Evolutionary conservation across 2,888 invertebrate genomes (phyloP).

Genomic region (Penaeus monodon): DNA sequence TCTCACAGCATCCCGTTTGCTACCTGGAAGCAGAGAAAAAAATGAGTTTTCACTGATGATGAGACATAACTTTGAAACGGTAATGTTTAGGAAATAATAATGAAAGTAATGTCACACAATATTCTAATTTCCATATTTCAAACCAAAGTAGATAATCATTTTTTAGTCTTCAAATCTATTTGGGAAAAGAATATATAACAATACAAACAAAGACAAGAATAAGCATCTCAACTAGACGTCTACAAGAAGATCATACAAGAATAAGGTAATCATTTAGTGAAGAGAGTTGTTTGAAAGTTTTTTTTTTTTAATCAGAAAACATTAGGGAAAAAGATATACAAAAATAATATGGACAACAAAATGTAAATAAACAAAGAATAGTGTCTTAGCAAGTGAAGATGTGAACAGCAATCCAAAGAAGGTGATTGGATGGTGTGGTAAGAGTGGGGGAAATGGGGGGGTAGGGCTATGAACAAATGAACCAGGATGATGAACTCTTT

Average conservation of each 20-base stretch:
- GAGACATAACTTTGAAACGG: not conserved
- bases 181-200: not conserved
- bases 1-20: conserved; percentile 76
- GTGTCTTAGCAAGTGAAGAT: not conserved
- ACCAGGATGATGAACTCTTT: conserved; percentile 11
- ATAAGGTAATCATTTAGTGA: too few relatives aligned
- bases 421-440: not conserved
- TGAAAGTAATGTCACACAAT: not conserved
- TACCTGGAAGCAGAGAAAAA: conserved; percentile 65
- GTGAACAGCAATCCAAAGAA: not conserved
- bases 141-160: not conserved
- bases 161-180: not conserved
- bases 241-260: not conserved
- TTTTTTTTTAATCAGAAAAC: too few relatives aligned
- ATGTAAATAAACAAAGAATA: not conserved
- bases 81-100: not conserved
- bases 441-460: not conserved
- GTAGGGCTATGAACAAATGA: too few relatives aligned
- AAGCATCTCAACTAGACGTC: not conserved
- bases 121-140: too few relatives aligned
- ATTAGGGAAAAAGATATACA: too few relatives aligned
- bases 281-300: too few relatives aligned
- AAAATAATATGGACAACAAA: too few relatives aligned
- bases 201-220: not conserved
- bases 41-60: too few relatives aligned